Evolutionary conservation across 2,797 vertebrate genomes (phyloP).

Genomic region (Enteromius treurensis): DNA sequence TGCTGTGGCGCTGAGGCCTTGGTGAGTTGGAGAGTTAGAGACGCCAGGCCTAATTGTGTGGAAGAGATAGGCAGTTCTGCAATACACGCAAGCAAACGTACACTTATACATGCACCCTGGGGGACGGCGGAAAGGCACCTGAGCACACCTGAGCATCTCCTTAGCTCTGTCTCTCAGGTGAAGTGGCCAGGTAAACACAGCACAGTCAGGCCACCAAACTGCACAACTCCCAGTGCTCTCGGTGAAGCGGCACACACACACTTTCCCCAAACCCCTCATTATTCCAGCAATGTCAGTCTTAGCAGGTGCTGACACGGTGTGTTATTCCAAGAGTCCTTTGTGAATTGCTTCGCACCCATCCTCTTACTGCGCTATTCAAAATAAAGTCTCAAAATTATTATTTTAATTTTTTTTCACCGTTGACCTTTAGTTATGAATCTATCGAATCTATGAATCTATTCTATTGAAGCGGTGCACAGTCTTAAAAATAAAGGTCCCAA

Average conservation of each 20-base stretch:
- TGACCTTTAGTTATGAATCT: neutral
- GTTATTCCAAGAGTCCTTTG: slow-evolving; percentile 34
- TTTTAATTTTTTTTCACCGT: neutral
- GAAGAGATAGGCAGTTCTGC: slow-evolving; percentile 77
- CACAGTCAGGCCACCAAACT: slow-evolving; percentile 55
- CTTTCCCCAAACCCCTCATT: slow-evolving; percentile 38
- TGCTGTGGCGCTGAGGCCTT: slow-evolving; percentile 76
- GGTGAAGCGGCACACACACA: slow-evolving; percentile 1
- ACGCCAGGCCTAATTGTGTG: slow-evolving; percentile 79
- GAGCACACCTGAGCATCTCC: slow-evolving; percentile 79
- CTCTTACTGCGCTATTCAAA: neutral
- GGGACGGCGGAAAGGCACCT: slow-evolving; percentile 60
- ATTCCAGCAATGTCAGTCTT: slow-evolving; percentile 33
- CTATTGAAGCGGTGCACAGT: neutral
- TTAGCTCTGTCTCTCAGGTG: slow-evolving; percentile 80
- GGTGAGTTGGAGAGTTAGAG: slow-evolving; percentile 81
- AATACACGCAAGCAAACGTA: slow-evolving; percentile 47
- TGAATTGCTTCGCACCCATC: slow-evolving; percentile 18
- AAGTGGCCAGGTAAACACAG: slow-evolving; percentile 80
- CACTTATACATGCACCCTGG: slow-evolving; percentile 57
- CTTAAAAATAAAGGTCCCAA: neutral
- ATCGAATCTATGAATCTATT: neutral
- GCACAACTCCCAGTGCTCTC: slow-evolving; percentile 56
- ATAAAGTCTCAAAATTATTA: neutral
- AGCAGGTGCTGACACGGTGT: slow-evolving; percentile 8